Percentiles rank a stretch among this genome's conserved stretches.
phyloP scores from a whole-genome alignment of 2,113 vertebrate species.

The Spea bombifrons region DNA sequence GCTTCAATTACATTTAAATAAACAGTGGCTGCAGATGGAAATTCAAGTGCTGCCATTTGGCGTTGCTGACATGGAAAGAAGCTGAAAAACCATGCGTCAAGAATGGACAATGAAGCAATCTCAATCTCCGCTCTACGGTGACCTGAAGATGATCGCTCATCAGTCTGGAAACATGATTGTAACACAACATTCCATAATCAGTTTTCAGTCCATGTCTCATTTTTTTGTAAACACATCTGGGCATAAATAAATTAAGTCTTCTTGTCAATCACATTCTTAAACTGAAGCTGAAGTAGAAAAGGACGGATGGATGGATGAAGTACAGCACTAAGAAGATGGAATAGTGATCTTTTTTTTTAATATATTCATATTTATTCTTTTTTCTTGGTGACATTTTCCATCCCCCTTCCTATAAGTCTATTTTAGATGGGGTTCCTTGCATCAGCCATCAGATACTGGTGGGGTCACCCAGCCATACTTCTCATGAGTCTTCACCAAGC shows the following conservation, averaged over 20 bases:
- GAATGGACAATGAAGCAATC: conserved; percentile 56
- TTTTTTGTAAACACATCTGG: conserved; percentile 68
- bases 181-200: conserved; percentile 48
- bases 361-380: conserved; percentile 41
- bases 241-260: conserved; percentile 76
- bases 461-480: conserved; percentile 99
- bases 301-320: conserved; percentile 58
- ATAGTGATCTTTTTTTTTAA: conserved; percentile 60
- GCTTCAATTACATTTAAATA: conserved; percentile 81
- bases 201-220: conserved; percentile 48
- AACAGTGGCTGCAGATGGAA: conserved; percentile 62
- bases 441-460: conserved; percentile 94
- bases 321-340: conserved; percentile 69
- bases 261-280: conserved; percentile 72
- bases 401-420: conserved; percentile 38
- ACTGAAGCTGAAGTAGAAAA: conserved; percentile 75
- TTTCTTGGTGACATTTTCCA: conserved; percentile 36
- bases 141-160: conserved; percentile 60
- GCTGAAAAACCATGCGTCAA: conserved; percentile 57
- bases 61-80: conserved; percentile 67
- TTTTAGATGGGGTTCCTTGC: conserved; percentile 33
- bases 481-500: conserved; percentile 98
- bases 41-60: conserved; percentile 65
- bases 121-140: conserved; percentile 59
- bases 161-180: conserved; percentile 66